Evolutionary conservation across 2,113 vertebrate species (phyloP), one percentile per base, ranked within the genome.

Genomic region (Corvus cornix): DNA sequence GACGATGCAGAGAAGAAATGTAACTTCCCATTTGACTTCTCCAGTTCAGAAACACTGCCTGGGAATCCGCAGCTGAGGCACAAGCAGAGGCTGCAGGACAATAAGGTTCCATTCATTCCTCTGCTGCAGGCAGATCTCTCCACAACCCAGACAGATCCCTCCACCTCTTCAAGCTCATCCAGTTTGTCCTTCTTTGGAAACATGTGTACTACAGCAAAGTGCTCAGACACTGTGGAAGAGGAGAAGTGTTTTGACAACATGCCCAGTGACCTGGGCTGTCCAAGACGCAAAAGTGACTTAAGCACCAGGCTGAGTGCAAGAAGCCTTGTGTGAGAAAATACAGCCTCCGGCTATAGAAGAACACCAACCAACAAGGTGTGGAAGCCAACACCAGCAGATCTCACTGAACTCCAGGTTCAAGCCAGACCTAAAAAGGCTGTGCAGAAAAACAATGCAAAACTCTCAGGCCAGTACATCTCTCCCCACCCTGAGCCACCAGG

Each of bases 61-160:
- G 2, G 27, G n/a, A 80, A 46, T 28, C 41, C 0, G 0, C 22
- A 62, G 30, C n/a, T 53, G 39, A 74, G 52, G 37, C 24, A 56
- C 20, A 62, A 67, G 41, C 3, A 46, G 35, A 37, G 33, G 30
- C 33, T 30, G 51, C 0, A 0, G 16, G 55, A 53, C 23, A 67
- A 27, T 3, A 22, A 76, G 28, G 39, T 31, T 37, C 41, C 27
- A 28, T 22, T 30, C 7, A 16, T 58, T 66, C 67, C 72, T 53
- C 55, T 69, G 15, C 49, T 37, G 37, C 28, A 76, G 43, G 33
- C 13, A 72, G 58, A 37, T 23, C 28, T 35, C 23, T 78, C n/a
- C 15, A 26, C 27, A 49, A 48, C 10, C 9, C 48, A 28, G 9
- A 51, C 11, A 70, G n/a, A 62, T 39, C 37, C 30, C n/a, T 53